Conservation (phyloP, 2,888 invertebrate species). For the Blera fallax region DNA sequence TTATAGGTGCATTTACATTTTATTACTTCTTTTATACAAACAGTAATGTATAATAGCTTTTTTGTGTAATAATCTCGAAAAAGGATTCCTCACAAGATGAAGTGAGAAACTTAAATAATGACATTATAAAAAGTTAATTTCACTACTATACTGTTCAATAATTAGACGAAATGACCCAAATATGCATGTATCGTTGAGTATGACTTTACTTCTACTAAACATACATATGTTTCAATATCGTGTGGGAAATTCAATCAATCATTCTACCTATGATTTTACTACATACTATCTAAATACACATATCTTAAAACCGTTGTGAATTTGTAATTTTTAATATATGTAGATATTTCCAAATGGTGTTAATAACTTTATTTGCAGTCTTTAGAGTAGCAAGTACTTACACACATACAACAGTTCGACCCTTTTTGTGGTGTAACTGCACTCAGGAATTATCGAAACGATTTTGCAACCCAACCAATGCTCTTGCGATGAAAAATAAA, state of each 20-base stretch:
- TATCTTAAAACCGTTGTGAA: not conserved
- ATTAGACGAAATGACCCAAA: too few species aligned
- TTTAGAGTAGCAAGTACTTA: not conserved
- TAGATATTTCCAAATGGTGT: not conserved
- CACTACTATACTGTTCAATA: too few species aligned
- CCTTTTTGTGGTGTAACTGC: constrained; percentile 33
- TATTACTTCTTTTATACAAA: too few species aligned
- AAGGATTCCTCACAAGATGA: too few species aligned
- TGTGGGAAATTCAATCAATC: not conserved
- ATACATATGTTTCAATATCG: not conserved
- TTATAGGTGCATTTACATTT: too few species aligned
- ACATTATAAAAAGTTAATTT: too few species aligned
- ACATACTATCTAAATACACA: not conserved
- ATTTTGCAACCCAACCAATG: constrained; percentile 17
- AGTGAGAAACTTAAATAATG: too few species aligned
- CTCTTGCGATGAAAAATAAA: constrained; percentile 36
- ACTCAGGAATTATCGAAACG: constrained; percentile 36
- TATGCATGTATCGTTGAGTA: too few species aligned
- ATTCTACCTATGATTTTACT: not conserved
- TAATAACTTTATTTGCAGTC: constrained; percentile 9
- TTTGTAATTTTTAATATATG: not conserved
- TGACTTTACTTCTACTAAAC: too few species aligned
- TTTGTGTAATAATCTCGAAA: too few species aligned
- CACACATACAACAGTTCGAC: constrained; percentile 5
- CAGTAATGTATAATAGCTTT: too few species aligned